Evolutionary conservation across 2,888 invertebrate genomes (phyloP), one percentile per base, ranked within the genome.

Genomic region (Tortrix viridana): DNA sequence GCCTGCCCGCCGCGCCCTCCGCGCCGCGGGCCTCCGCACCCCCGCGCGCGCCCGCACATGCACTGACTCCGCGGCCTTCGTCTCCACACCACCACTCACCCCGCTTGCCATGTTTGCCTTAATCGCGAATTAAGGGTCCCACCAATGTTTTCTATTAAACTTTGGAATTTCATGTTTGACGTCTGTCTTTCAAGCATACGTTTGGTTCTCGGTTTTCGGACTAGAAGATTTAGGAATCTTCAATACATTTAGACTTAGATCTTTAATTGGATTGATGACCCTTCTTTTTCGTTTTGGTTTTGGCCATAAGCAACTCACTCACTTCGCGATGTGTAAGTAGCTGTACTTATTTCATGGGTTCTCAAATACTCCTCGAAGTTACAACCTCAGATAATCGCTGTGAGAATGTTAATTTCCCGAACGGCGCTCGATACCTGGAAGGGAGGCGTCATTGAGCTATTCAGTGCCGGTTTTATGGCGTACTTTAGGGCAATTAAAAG

Each of bases 51-150:
- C 79, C 79, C 82, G 80, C 81, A 82, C 85, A 87, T 88, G 88
- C 89, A 88, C 89, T 82, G 79, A 73, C 81, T 86, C 85, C 85
- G 84, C 83, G 84, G 84, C 85, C 90, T 84, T 82, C 88, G 86
- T 84, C 87, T 90, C 90, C 88, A 84, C 86, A 81, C 88, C 86
- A 84, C 88, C 88, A 86, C 87, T 85, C 88, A 87, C 90, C 89
- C 89, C 87, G 88, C 88, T 82, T 84, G 88, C 89, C 88, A 88
- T 90, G 88, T 88, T 91, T 88, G 89, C 88, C 86, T 90, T 90
- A 90, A 91, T 89, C 89, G 89, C 89, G 84, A 91, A 90, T 90
- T 90, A 91, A 89, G 88, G 85, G 85, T 85, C 85, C 85, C 74
- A 84, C 85, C 85, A 88, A 89, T 88, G 88, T 90, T 90, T 89